Evolutionary conservation across 2,797 vertebrate species (phyloP).

Genomic region (Chaetodon trifasciatus): DNA sequence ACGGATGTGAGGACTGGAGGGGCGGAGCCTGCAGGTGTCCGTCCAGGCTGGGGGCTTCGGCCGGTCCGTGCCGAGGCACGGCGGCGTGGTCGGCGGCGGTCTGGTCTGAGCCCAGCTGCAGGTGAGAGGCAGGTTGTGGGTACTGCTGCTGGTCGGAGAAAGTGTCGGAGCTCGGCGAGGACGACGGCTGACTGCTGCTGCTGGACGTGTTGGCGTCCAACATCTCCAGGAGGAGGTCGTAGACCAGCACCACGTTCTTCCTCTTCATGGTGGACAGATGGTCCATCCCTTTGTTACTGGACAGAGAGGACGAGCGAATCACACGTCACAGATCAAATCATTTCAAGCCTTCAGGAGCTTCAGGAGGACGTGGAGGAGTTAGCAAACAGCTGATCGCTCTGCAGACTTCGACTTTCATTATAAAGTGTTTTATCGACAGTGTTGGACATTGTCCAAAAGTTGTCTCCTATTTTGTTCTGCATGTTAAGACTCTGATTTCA

Average conservation of each 20-base stretch:
- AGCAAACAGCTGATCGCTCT: too few species aligned
- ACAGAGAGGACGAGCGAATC: background rate
- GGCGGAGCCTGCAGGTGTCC: slow-evolving; percentile 46
- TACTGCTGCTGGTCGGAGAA: slow-evolving; percentile 41
- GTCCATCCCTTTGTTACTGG: slow-evolving; percentile 98
- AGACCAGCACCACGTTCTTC: slow-evolving; percentile 95
- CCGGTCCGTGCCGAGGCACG: background rate
- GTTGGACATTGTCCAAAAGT: too few species aligned
- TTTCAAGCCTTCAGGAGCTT: background rate
- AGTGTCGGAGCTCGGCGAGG: slow-evolving; percentile 48
- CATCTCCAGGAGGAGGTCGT: slow-evolving; percentile 98
- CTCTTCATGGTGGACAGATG: slow-evolving; percentile 97
- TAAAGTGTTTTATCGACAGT: too few species aligned
- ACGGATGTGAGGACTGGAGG: slow-evolving; percentile 29
- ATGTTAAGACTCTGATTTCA: background rate
- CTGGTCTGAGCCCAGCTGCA: slow-evolving; percentile 22
- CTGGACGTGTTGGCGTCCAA: slow-evolving; percentile 91
- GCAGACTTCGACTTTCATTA: too few species aligned
- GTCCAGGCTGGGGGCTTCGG: slow-evolving; percentile 33
- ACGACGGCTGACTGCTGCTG: slow-evolving; percentile 66
- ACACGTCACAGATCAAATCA: background rate
- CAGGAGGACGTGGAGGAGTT: background rate
- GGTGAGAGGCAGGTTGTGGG: background rate
- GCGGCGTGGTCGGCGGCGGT: background rate
- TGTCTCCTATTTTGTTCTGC: background rate